Evolutionary conservation across 2,888 invertebrate species (phyloP), one percentile per base, ranked within the genome.

Genomic region (Smittia sp.): DNA sequence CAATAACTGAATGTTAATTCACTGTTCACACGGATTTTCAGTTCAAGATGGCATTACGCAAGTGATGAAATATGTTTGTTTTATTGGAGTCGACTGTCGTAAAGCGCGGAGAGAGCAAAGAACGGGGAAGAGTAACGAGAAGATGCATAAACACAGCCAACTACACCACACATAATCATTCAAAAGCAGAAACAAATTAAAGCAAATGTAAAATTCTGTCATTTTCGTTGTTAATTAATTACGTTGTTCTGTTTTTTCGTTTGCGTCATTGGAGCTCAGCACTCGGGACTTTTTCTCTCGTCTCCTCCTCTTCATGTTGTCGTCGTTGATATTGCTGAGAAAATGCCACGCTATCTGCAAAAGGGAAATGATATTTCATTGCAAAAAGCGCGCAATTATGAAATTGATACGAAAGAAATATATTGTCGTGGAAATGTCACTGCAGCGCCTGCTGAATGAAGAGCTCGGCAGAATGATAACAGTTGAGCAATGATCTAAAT

Each of bases 171-270:
- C 32, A 70, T 70, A 70, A 70, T 70, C 46, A 70, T 54, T 70
- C 69, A 70, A 70, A 70, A 70, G 69, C 69, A 70, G 69, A 70
- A 70, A 70, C 72, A 72, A 72, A 72, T 62, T 72, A 72, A 72
- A 62, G 27, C 72, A 62, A 62, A 72, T 72, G 72, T 72, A 58
- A 38, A 62, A 70, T 58, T 69, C 54, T 69, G 69, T 69, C 54
- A 68, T 69, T 72, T 54, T 62, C 20, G 32, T 27, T 72, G 72
- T 72, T 72, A 72, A 72, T 72, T 72, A 72, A 72, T 72, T 72
- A 72, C 72, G 58, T 62, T 27, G 72, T 62, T 72, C 72, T 72
- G 72, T 72, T 72, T 62, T 72, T 62, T 72, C 62, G 15, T 70
- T 58, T 72, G 62, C 72, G 24, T 72, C 72, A 72, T 72, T 62